A percentile compares a stretch with the other conserved stretches of the same genome.
These are phyloP conservation scores for Temnothorax unifasciatus DNA, from an alignment of 2,888 invertebrate species.

Conservation along the genomic window DNA sequence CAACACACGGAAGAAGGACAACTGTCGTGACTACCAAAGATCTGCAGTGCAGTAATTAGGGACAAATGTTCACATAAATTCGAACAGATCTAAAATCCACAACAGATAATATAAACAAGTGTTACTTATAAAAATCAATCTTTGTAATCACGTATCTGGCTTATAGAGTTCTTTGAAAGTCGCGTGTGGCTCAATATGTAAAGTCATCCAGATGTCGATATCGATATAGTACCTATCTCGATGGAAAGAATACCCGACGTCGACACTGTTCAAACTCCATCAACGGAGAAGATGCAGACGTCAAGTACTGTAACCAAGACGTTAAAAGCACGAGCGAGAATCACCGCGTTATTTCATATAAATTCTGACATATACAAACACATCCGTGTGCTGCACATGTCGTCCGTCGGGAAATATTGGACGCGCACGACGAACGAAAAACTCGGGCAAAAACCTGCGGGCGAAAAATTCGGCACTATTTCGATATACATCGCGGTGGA, in stretches of 20 bases:
- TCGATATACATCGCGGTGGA: not conserved
- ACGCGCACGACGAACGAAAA: not conserved
- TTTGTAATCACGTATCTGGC: constrained; percentile 27
- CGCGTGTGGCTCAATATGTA: not conserved
- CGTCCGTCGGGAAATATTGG: constrained; percentile 63
- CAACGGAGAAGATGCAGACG: constrained; percentile 27
- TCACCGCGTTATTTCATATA: constrained; percentile 45
- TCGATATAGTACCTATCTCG: not conserved
- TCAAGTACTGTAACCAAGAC: constrained; percentile 34
- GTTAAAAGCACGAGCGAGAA: constrained; percentile 61
- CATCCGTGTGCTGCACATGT: constrained; percentile 38
- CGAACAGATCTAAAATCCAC: not conserved
- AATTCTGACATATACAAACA: constrained; percentile 54
- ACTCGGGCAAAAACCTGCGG: constrained; percentile 26
- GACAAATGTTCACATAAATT: constrained; percentile 4
- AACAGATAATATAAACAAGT: not conserved
- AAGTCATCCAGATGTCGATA: constrained; percentile 33
- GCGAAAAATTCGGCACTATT: constrained; percentile 33
- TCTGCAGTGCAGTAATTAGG: not conserved
- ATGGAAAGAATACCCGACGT: constrained; percentile 36
- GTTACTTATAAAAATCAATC: constrained; percentile 34
- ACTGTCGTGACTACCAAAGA: not conserved
- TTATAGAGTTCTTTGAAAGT: constrained; percentile 31
- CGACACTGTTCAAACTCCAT: constrained; percentile 51
- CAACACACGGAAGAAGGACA: not conserved